These are phyloP conservation scores for Aproaerema taeniolella DNA, from an alignment of 2,888 invertebrate genomes.

Conservation along the genomic window DNA sequence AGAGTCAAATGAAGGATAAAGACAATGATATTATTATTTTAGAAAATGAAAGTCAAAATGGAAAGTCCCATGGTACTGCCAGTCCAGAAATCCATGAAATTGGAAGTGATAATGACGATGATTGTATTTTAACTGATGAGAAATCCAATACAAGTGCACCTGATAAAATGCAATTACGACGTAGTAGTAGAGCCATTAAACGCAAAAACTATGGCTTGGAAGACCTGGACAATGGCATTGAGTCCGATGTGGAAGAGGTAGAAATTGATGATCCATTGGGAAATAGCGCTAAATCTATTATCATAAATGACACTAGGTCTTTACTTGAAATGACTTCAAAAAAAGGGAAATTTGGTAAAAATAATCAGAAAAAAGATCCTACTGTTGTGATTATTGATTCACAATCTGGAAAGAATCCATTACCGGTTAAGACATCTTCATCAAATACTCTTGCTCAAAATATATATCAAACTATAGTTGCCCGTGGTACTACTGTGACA, in stretches of 20 bases:
- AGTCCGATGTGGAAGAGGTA: conserved; percentile 82
- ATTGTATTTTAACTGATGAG: conserved; percentile 43
- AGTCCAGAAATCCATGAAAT: conserved; percentile 60
- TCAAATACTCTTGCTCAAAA: conserved; percentile 78
- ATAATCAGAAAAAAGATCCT: conserved; percentile 80
- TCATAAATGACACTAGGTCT: conserved; percentile 84
- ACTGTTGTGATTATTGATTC: conserved; percentile 89
- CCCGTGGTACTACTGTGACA: conserved; percentile 59
- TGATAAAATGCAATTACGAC: conserved; percentile 38
- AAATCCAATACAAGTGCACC: conserved; percentile 26
- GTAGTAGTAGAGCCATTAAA: conserved; percentile 61
- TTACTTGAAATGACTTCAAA: conserved; percentile 83
- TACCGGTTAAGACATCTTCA: conserved; percentile 60
- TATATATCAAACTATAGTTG: conserved; percentile 76
- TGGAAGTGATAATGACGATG: conserved; percentile 69
- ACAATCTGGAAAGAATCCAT: conserved; percentile 80
- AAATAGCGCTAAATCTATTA: conserved; percentile 62
- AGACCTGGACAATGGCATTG: conserved; percentile 72
- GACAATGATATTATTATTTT: conserved; percentile 38
- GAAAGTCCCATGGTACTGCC: conserved; percentile 29
- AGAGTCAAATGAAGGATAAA: conserved; percentile 33
- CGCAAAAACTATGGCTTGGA: conserved; percentile 77
- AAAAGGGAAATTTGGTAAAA: conserved; percentile 36
- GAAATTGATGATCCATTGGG: conserved; percentile 75
- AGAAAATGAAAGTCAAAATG: conserved; percentile 42